Percentiles rank a stretch among this genome's conserved stretches.
phyloP scores from a whole-genome alignment of 92 coral and sea anemone species.

The Zoanthus solanderi region DNA sequence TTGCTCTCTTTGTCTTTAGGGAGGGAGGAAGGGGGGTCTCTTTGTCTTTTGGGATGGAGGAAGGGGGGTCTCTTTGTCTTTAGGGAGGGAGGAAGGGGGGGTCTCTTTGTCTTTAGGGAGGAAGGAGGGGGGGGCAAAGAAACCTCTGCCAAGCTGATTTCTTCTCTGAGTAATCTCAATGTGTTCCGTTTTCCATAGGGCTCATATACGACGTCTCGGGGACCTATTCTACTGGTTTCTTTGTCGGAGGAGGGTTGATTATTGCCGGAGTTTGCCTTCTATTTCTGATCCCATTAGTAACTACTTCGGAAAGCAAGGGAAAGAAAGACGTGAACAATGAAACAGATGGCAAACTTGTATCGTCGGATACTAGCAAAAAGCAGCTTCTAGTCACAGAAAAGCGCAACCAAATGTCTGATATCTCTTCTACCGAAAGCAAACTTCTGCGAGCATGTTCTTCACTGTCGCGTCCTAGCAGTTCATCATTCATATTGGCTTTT shows the following conservation, averaged over 20 bases:
- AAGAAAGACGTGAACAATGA: not conserved
- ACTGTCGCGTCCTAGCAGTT: constrained; percentile 28
- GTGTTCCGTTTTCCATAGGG: not conserved
- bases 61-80: too few species aligned
- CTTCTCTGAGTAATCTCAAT: too few species aligned
- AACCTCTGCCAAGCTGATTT: too few species aligned
- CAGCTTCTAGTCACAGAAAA: not conserved
- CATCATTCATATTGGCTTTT: constrained; percentile 14
- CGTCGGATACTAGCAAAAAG: not conserved
- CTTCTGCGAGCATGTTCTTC: not conserved
- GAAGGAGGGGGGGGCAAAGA: too few species aligned
- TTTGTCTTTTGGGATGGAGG: too few species aligned
- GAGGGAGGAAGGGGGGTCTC: too few species aligned
- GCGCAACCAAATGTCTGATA: not conserved
- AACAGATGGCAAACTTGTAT: not conserved
- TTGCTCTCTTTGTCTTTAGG: too few species aligned
- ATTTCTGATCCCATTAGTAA: constrained; percentile 28
- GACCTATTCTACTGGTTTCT: constrained; percentile 34
- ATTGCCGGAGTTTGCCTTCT: constrained; percentile 38
- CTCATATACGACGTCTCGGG: constrained; percentile 41
- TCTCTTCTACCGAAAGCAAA: not conserved
- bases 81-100: too few species aligned
- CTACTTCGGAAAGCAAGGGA: not conserved
- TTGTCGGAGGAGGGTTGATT: constrained; percentile 33
- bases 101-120: too few species aligned